Evolutionary conservation across 2,888 invertebrate genomes (phyloP), one percentile per base, ranked within the genome.

Genomic region (Campoplex nolae): DNA sequence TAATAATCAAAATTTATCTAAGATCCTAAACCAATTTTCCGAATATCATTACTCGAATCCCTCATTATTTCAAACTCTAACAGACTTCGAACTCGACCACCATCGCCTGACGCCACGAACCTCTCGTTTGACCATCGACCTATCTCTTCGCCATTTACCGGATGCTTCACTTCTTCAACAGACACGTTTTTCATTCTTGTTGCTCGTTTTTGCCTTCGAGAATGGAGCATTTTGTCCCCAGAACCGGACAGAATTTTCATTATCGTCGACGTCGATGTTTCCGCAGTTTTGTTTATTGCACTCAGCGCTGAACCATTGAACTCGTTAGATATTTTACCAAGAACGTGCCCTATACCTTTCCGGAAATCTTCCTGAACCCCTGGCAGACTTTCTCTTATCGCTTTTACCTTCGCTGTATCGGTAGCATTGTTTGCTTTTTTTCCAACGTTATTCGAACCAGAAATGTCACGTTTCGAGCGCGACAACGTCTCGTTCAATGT

Each of bases 111-210:
- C 13, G 74, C 76, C 18, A 76, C 82, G 42, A 90, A 84, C 58
- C 89, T 89, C 84, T 89, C 90, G 54, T 89, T 89, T 32, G 89
- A 88, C 90, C 90, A 91, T 9, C 87, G 82, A 48, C 88, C 87
- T 4, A 89, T 74, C 73, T 89, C 87, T 45, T 90, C 79, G 16
- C 82, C 76, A 16, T 79, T 71, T 13, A 82, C 51, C 13, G 82
- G 70, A 32, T 71, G 28, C 9, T 54, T 13, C 9, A 71, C 38
- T 56, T 75, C 87, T 8, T 62, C 62, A 3, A 87, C 35, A 4
- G 58, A 38, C 32, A 58, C 73, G n/a, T 42, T 38, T n/a, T 62
- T 28, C 18, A 54, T 42, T 51, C 71, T 32, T 38, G 45, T 48
- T 23, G 71, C 32, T 38, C 74, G 70, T 81, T 85, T 86, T 74